Percentiles rank a stretch among this genome's conserved stretches.
Conservation (phyloP, 1,140 invertebrate genomes). For the Lepidostoma basale region DNA sequence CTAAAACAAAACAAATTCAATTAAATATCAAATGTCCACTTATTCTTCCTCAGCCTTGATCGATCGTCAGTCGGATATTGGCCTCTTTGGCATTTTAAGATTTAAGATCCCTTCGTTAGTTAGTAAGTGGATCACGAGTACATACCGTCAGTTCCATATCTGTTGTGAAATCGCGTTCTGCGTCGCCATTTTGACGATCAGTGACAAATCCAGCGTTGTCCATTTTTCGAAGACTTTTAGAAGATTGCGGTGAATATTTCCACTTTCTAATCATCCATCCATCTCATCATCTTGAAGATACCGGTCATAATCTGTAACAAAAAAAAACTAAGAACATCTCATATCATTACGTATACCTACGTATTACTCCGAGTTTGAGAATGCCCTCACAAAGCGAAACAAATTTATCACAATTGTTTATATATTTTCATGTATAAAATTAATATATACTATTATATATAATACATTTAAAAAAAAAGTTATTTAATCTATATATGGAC, state of each 20-base stretch:
- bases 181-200: background rate
- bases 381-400: no score
- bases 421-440: no score
- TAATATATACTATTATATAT: no score
- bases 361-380: no score
- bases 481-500: no score
- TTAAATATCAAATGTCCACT: background rate
- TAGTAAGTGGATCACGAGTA: background rate
- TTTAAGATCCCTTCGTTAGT: background rate
- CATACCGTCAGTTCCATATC: background rate
- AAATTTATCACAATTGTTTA: no score
- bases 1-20: background rate
- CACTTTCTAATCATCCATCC: slow-evolving; percentile 14
- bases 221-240: background rate
- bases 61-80: background rate
- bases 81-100: background rate
- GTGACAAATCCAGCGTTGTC: background rate
- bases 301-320: no score
- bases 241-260: background rate
- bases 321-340: no score
- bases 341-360: no score
- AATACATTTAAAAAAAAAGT: no score
- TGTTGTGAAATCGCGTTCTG: background rate
- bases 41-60: background rate
- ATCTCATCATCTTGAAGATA: no score